Evolutionary conservation across 2,797 vertebrate species (phyloP).

Genomic region (Pristis pectinata): DNA sequence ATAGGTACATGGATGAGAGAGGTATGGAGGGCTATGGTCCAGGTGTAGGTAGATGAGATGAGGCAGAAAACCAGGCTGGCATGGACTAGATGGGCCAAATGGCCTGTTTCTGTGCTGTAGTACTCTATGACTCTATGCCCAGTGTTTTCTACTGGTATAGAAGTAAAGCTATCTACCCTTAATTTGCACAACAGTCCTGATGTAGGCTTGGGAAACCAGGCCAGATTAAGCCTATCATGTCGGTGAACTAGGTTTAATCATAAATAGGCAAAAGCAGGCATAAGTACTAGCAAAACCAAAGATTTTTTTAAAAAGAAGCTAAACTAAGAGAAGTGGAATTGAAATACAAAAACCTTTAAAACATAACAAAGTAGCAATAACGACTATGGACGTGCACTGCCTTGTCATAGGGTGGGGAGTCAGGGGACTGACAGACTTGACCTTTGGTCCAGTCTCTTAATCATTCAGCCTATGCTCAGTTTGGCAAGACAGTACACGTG

Average conservation of each 20-base stretch:
- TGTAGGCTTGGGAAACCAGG: no score
- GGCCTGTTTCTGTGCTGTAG: no score
- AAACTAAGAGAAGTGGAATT: neutral
- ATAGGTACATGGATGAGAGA: no score
- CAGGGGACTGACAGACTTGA: slow-evolving; percentile 31
- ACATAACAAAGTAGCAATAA: neutral
- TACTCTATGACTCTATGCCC: no score
- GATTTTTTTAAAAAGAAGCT: neutral
- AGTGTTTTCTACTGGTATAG: neutral
- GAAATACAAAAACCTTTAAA: slow-evolving; percentile 10
- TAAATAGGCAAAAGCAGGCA: neutral
- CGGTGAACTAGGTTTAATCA: neutral
- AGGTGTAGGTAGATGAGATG: no score
- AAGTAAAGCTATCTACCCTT: neutral
- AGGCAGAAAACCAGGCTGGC: no score
- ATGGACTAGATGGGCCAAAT: no score
- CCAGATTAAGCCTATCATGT: neutral
- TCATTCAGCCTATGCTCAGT: slow-evolving; percentile 29
- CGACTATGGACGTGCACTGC: neutral
- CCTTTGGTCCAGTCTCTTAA: slow-evolving; percentile 31
- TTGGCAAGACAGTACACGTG: slow-evolving; percentile 26
- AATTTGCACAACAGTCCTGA: neutral
- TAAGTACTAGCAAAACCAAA: neutral
- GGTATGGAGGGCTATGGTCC: no score
- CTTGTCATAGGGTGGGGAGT: neutral